Conservation (phyloP, 1,140 invertebrate species). For the Aethina tumida region DNA sequence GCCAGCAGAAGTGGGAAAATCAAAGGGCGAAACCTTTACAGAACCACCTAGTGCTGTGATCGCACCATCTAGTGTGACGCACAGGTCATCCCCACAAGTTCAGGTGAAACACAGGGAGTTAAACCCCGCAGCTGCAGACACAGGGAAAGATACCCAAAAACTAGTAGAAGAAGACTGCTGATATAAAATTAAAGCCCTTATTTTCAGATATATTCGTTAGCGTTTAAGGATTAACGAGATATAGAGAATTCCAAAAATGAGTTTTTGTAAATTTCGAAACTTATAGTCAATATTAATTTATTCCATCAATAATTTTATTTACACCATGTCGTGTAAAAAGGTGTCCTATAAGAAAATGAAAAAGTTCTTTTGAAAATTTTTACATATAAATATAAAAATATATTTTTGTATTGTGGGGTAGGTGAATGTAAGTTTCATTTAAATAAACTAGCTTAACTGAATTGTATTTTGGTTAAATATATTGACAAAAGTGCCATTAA, state of each 20-base stretch:
- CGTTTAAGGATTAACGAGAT: constrained; percentile 11
- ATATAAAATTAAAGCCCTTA: constrained; percentile 26
- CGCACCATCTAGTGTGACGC: constrained; percentile 69
- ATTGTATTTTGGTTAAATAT: constrained; percentile 4
- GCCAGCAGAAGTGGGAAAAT: constrained; percentile 60
- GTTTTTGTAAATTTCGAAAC: no score
- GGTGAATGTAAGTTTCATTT: no score
- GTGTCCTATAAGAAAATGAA: constrained; percentile 2
- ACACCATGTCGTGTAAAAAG: neutral
- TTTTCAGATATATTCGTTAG: constrained; percentile 17
- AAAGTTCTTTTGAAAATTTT: constrained; percentile 5
- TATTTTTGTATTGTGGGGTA: constrained; percentile 17
- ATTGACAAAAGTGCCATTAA: constrained; percentile 18
- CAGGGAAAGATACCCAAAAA: constrained; percentile 85
- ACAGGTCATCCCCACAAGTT: constrained; percentile 62
- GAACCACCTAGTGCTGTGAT: constrained; percentile 59
- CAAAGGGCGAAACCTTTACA: constrained; percentile 42
- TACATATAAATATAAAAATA: no score
- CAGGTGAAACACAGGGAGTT: constrained; percentile 66
- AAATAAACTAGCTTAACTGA: constrained; percentile 8
- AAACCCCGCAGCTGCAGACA: constrained; percentile 71
- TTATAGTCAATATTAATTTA: no score
- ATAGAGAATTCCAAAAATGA: no score
- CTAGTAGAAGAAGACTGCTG: constrained; percentile 74
- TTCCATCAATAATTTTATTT: no score